Evolutionary conservation across 2,888 invertebrate species (phyloP).

Genomic region (Bursaphelenchus okinawaensis): DNA sequence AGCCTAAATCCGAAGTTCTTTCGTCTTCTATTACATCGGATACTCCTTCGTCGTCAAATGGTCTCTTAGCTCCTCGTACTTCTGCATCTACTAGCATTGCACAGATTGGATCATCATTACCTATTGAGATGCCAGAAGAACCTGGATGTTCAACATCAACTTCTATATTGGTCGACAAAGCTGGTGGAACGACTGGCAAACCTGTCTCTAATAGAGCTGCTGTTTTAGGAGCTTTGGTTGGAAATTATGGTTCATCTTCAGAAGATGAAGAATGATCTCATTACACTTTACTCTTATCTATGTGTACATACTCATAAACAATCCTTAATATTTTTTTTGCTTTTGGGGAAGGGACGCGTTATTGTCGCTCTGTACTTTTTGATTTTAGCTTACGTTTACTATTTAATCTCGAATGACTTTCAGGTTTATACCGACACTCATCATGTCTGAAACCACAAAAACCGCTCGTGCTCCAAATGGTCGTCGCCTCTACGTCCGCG

Average conservation of each 20-base stretch:
- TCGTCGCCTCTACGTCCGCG: slow-evolving; percentile 36
- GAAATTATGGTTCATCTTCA: slow-evolving; percentile 1
- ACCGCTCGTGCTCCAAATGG: background rate
- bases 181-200: background rate
- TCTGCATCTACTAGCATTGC: background rate
- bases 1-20: no score
- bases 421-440: slow-evolving; percentile 8
- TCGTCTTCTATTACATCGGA: no score
- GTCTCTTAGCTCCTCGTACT: background rate
- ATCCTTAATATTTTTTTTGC: background rate
- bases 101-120: no score
- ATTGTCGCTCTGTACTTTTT: background rate
- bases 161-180: no score
- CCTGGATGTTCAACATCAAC: background rate
- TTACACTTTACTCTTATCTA: background rate
- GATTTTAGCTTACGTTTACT: background rate
- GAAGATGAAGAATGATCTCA: slow-evolving; percentile 5
- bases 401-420: background rate
- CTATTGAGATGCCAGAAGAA: no score
- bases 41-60: background rate
- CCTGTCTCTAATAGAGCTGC: background rate
- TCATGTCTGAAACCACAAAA: background rate
- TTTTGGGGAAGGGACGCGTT: background rate
- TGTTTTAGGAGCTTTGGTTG: background rate
- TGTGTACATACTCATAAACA: slow-evolving; percentile 1